Evolutionary conservation across 2,797 vertebrate species (phyloP), one percentile per base, ranked within the genome.

Genomic region (Anomalospiza imberbis): DNA sequence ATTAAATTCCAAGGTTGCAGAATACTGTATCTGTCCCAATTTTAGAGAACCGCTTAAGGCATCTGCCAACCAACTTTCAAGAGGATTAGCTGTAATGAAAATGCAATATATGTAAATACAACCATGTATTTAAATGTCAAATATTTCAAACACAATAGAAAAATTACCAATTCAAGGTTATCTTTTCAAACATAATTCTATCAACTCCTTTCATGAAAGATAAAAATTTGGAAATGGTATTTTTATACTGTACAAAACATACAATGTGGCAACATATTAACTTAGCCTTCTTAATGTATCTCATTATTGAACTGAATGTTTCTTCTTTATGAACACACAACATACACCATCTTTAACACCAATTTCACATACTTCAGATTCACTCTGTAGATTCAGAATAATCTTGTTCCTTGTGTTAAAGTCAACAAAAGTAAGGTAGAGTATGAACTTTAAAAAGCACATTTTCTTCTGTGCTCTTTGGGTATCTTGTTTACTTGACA

Each of bases 41-140:
- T 96, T 91, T 93, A 88, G 72, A 82, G 77, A 93, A 96, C 85
- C 93, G 96, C 96, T 96, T 95, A 95, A 95, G 94, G 95, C 95
- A 96, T 96, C 77, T 97, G 95, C 88, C 91, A 97, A 94, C 74
- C 89, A 97, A 96, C 83, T 97, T 97, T 96, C 95, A 96, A 96
- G 95, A 94, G 91, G 95, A 97, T 97, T 97, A 96, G 71, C 83
- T 82, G 47, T 94, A 96, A 96, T 96, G 95, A 97, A 97, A 97
- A 97, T 96, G 95, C 96, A 96, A 95, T 89, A 94, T 96, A 97
- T 96, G 95, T 97, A 97, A 97, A 97, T 97, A 96, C 45, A 94
- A 67, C 31, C 83, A 88, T 1, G 0, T 94, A 95, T 71, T 94
- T 94, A 97, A 95, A 96, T 94, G 93, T 79, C 93, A 96, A 57